phyloP scores from a whole-genome alignment of 2,113 vertebrate species.

The Delphinus delphis region DNA sequence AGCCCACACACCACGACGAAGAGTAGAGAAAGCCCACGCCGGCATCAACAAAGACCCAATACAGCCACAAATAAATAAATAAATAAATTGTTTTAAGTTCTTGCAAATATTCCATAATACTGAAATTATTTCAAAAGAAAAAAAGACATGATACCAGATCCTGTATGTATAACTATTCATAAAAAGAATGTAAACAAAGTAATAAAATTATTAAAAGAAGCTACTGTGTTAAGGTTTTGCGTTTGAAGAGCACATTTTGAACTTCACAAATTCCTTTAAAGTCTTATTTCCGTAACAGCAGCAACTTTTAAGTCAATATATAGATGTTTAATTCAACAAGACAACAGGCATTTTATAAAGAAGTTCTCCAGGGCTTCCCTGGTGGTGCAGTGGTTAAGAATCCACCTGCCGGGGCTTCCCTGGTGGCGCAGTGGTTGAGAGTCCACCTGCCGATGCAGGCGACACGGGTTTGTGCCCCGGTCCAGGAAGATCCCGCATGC shows the following conservation, averaged over 20 bases:
- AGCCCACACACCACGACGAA: fast-evolving
- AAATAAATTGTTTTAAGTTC: neutral
- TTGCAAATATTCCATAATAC: neutral
- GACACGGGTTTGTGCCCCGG: no score
- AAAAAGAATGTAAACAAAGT: slow-evolving; percentile 25
- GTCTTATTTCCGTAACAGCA: neutral
- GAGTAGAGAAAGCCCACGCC: no score
- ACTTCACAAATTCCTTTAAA: slow-evolving; percentile 11
- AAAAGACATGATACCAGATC: neutral
- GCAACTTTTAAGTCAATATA: slow-evolving; percentile 27
- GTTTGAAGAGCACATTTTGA: neutral
- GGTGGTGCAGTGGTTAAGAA: no score
- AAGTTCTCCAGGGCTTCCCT: neutral
- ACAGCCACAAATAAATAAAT: no score
- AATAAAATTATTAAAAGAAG: slow-evolving; percentile 45
- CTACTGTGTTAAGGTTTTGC: neutral
- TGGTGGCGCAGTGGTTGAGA: no score
- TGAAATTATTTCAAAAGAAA: neutral
- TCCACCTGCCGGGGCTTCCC: no score
- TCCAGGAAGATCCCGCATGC: no score
- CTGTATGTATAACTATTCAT: neutral
- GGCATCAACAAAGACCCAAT: no score
- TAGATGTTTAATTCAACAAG: slow-evolving; percentile 28
- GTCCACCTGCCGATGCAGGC: no score
- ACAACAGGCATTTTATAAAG: neutral